These are phyloP conservation scores for Zosterops hypoxanthus DNA, from an alignment of 2,113 vertebrate species.

Conservation along the genomic window DNA sequence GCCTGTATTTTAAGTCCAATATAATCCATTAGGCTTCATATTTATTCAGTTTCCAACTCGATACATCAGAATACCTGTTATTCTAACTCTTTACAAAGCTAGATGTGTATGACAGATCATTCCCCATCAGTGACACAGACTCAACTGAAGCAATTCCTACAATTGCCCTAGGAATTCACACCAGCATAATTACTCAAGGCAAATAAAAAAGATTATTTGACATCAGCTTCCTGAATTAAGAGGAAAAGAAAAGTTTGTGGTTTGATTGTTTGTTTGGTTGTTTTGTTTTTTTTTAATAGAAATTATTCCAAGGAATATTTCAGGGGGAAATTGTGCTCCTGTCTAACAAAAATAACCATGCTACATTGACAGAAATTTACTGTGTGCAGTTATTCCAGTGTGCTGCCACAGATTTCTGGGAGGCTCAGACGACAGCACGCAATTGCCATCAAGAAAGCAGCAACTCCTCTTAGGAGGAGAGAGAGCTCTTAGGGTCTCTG, in stretches of 20 bases:
- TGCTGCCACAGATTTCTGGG: not conserved
- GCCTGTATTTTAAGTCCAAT: not conserved
- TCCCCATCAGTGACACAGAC: not conserved
- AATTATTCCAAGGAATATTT: not conserved
- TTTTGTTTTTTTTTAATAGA: not conserved
- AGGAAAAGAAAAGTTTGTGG: not conserved
- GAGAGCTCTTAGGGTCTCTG: conserved; percentile 33
- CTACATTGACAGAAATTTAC: not conserved
- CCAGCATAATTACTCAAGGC: not conserved
- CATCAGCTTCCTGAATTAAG: not conserved
- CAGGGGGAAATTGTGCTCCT: not conserved
- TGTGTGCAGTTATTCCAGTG: not conserved
- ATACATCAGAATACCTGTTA: not conserved
- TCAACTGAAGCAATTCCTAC: not conserved
- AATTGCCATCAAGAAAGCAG: conserved; percentile 27
- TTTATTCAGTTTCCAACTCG: not conserved
- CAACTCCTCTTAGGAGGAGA: conserved; percentile 33
- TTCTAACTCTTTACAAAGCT: not conserved
- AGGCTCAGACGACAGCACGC: not conserved
- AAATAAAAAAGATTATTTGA: not conserved
- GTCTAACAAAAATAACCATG: not conserved
- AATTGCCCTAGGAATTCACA: not conserved
- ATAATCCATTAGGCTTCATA: not conserved
- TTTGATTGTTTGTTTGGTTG: not conserved
- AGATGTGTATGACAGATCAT: not conserved